Evolutionary conservation across 2,113 vertebrate genomes (phyloP).

Genomic region (Sinocyclocheilus maitianheensis): DNA sequence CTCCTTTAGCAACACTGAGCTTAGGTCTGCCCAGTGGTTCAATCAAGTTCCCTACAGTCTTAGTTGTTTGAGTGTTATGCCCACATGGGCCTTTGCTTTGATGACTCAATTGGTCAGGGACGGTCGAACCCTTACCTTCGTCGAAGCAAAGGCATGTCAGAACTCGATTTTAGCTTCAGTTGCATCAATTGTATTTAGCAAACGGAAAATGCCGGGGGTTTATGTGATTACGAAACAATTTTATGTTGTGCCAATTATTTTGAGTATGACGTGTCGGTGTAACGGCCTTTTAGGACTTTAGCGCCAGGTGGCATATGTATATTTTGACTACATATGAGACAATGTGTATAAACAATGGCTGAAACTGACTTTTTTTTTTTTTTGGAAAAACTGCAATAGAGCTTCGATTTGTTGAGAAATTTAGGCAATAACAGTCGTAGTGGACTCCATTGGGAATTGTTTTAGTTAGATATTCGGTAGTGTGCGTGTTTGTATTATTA

Average conservation of each 20-base stretch:
- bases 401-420: conserved; percentile 60
- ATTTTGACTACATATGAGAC: conserved; percentile 63
- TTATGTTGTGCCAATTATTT: conserved; percentile 52
- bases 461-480: conserved; percentile 26
- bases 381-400: conserved; percentile 59
- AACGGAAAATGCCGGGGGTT: conserved; percentile 24
- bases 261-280: conserved; percentile 29
- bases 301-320: conserved; percentile 43
- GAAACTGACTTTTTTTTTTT: conserved; percentile 41
- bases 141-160: conserved; percentile 11
- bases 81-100: conserved; percentile 13
- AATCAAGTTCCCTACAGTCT: conserved; percentile 2
- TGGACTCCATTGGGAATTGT: conserved; percentile 20
- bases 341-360: conserved; percentile 58
- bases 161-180: conserved; percentile 14
- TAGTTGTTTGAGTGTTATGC: conserved; percentile 21
- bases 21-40: not conserved
- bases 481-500: not conserved
- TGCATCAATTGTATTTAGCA: conserved; percentile 11
- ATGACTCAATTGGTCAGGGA: conserved; percentile 11
- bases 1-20: not conserved
- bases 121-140: conserved; percentile 6
- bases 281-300: conserved; percentile 30
- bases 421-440: conserved; percentile 57
- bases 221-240: conserved; percentile 31